These are phyloP conservation scores for Tethea ocularis DNA, from an alignment of 2,888 invertebrate species.

Conservation along the genomic window DNA sequence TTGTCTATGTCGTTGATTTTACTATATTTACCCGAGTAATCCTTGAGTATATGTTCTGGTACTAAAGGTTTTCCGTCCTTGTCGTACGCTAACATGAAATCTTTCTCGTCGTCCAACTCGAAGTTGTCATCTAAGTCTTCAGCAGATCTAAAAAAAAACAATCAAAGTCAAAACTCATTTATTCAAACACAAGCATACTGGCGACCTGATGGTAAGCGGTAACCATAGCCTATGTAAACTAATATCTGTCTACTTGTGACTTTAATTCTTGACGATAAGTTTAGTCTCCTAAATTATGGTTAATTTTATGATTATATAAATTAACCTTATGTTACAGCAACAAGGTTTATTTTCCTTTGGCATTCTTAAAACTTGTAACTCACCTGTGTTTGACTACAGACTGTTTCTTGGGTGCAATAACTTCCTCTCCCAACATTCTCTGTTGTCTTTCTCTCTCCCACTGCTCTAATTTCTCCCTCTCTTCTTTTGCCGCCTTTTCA, in stretches of 20 bases:
- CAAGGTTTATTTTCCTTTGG: too few relatives aligned
- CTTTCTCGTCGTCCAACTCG: constrained; percentile 82
- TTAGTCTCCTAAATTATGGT: too few relatives aligned
- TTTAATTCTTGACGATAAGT: too few relatives aligned
- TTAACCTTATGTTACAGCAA: too few relatives aligned
- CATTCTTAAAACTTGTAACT: neutral
- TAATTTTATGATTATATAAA: too few relatives aligned
- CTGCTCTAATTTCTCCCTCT: constrained; percentile 89
- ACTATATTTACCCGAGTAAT: constrained; percentile 56
- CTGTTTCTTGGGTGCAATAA: constrained; percentile 46
- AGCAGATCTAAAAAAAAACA: constrained; percentile 83
- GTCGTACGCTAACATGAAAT: constrained; percentile 78
- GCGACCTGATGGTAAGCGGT: too few relatives aligned
- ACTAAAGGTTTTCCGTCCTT: constrained; percentile 76
- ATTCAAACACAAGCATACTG: constrained; percentile 5
- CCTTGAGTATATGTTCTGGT: constrained; percentile 68
- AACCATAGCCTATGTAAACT: too few relatives aligned
- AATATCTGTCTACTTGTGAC: too few relatives aligned
- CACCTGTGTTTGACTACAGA: constrained; percentile 83
- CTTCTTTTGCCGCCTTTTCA: constrained; percentile 91
- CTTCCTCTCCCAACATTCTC: constrained; percentile 89
- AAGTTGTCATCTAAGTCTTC: constrained; percentile 95
- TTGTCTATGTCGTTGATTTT: too few relatives aligned
- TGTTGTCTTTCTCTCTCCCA: constrained; percentile 90
- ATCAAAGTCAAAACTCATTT: neutral